Evolutionary conservation across 2,797 vertebrate genomes (phyloP), one percentile per base, ranked within the genome.

Genomic region (Leuciscus waleckii): DNA sequence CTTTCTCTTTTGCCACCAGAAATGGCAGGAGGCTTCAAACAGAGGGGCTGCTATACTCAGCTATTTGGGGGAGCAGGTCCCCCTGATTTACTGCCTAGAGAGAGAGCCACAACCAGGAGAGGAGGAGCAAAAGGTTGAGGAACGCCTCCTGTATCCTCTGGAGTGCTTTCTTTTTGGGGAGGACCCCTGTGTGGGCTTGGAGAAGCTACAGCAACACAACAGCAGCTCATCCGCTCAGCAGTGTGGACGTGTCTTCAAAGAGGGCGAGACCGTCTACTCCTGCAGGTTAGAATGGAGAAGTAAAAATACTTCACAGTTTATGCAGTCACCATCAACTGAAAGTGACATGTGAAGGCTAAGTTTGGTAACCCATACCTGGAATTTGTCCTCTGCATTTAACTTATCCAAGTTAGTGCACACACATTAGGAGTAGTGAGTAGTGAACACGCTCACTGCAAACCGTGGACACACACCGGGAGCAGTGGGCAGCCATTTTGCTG

Each of bases 261-360:
- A 97, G 89, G 98, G 98, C 71, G 98, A 99, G 93, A 98, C 98
- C 0, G 98, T 98, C 1, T 99, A 99, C 92, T 99, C 98, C 70
- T 99, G 98, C 97, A 99, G 98, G 98, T 99, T 91, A 94, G 95
- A 90, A 46, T 68, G 41, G 39, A n/a, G 82, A 11, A 29, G 29
- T 29, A 29, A 29, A 29, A 39, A 6, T 39, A 70, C 69, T 71
- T 71, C 39, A n/a, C 10, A 7, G 39, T 71, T 32, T 19, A 79
- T 68, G 19, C 43, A 49, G 41, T 51, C 19, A 35, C 19, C 32
- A 49, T 9, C 26, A n/a, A 35, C 26, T 9, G 54, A 56, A 56
- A 56, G 21, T 56, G 54, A 56, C 21, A 21, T 8, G 51, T 54
- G 7, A 54, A 23, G 46, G 17, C 51, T 7, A 2, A 54, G 19